A percentile compares a stretch with the other conserved stretches of the same genome.
These are phyloP conservation scores for Trididemnum nubilum DNA, from an alignment of 23 tunicate genomes.

Conservation along the genomic window DNA sequence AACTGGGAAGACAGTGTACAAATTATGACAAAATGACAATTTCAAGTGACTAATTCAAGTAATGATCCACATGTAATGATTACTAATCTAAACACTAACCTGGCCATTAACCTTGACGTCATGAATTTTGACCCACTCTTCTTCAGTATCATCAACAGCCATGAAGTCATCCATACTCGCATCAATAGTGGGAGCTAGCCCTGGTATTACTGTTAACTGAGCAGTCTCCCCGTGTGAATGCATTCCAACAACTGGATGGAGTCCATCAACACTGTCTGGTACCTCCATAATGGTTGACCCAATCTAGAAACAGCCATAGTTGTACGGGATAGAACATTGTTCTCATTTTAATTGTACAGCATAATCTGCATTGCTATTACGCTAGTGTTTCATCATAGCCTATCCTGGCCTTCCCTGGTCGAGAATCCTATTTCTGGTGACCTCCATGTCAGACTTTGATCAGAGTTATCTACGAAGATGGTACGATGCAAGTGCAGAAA, in stretches of 20 bases:
- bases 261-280: constrained; percentile 17
- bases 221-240: constrained; percentile 38
- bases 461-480: too few species aligned
- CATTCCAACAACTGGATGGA: constrained; percentile 62
- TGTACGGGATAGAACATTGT: neutral
- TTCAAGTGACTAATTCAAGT: too few species aligned
- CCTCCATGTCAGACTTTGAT: too few species aligned
- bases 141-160: constrained; percentile 64
- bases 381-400: too few species aligned
- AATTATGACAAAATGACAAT: too few species aligned
- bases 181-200: neutral
- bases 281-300: constrained; percentile 21
- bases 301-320: constrained; percentile 1
- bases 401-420: too few species aligned
- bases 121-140: constrained; percentile 58
- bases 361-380: too few species aligned
- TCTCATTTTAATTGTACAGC: neutral
- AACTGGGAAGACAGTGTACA: too few species aligned
- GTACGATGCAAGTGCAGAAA: too few species aligned
- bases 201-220: constrained; percentile 29
- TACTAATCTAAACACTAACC: constrained; percentile 34
- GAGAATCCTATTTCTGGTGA: too few species aligned
- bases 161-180: constrained; percentile 43
- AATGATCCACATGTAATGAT: too few species aligned
- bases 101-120: constrained; percentile 70